Evolutionary conservation across 2,797 vertebrate species (phyloP), one percentile per base, ranked within the genome.

Genomic region (Melanotaenia parkinsoni): DNA sequence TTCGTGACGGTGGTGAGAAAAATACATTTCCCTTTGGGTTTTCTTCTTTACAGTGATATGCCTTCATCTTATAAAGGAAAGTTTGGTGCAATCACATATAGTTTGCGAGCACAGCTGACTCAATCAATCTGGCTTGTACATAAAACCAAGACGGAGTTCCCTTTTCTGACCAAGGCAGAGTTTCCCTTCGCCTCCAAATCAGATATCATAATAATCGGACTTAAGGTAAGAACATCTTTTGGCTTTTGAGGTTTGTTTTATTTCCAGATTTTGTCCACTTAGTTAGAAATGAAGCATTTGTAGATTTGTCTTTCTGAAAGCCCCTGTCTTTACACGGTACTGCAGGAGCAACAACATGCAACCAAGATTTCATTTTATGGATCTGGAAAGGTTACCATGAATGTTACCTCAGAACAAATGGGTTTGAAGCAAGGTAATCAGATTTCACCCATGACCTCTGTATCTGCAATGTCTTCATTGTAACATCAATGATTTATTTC

Each of bases 101-200:
- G 75, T 84, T 72, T 94, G 62, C 74, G 75, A 68, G 88, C 92
- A 53, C 66, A 84, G 72, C 68, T 94, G 69, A 94, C 90, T 47
- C 85, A 77, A 79, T 91, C 92, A 0, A 89, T 92, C 66, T 93
- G 93, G 93, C 74, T 82, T 12, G 79, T 92, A 51, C 83, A 93
- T 76, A 93, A 93, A 89, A 73, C 88, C 69, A 92, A 91, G 67
- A 89, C 63, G 0, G 86, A 88, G 64, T 84, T 94, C 58, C 89
- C 91, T 28, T 92, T 92, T 70, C 69, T 76, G 58, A 92, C 91
- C 67, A 92, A 81, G 67, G 76, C 91, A 11, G 91, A 93, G 58
- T 93, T 90, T 38, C 93, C 93, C 26, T 93, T 93, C 57, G 90
- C 88, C 71, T 92, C 92, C 66, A 93, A 83, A 74, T 90, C 91